Evolutionary conservation across 2,113 vertebrate species (phyloP).

Genomic region (Lethenteron reissneri): DNA sequence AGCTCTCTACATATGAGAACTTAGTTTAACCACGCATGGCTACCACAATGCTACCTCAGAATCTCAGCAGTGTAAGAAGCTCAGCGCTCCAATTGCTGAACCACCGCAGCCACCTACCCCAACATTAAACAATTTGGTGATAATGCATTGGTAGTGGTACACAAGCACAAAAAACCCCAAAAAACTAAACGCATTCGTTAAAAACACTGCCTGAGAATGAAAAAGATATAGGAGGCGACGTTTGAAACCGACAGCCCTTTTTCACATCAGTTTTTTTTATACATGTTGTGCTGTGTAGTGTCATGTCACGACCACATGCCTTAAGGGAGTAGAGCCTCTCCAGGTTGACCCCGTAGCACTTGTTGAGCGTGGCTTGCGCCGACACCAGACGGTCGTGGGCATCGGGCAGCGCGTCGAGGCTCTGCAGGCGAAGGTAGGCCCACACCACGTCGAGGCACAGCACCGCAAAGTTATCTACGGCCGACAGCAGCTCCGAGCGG

Average conservation of each 20-base stretch:
- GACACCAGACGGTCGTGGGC: constrained; percentile 35
- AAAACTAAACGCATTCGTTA: too few relatives aligned
- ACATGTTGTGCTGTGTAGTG: background rate
- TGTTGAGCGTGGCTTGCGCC: constrained; percentile 53
- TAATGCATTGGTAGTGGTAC: too few relatives aligned
- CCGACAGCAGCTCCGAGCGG: constrained; percentile 34
- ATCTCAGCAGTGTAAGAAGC: too few relatives aligned
- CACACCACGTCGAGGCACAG: constrained; percentile 88
- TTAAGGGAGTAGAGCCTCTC: constrained; percentile 62
- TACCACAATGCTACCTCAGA: too few relatives aligned
- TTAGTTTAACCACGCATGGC: too few relatives aligned
- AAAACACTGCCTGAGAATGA: too few relatives aligned
- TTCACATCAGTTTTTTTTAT: background rate
- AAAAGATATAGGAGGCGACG: background rate
- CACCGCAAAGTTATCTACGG: constrained; percentile 70
- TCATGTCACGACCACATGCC: constrained; percentile 21
- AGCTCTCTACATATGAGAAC: too few relatives aligned
- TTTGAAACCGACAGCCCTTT: background rate
- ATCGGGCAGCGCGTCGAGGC: constrained; percentile 53
- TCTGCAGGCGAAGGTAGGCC: constrained; percentile 55
- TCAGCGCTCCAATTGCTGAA: too few relatives aligned
- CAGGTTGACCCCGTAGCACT: constrained; percentile 56
- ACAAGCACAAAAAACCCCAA: too few relatives aligned
- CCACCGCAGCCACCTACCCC: too few relatives aligned
- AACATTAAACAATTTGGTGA: too few relatives aligned